These are phyloP conservation scores for Lasioglossum zephyrum DNA, from an alignment of 2,888 invertebrate species.

Conservation along the genomic window DNA sequence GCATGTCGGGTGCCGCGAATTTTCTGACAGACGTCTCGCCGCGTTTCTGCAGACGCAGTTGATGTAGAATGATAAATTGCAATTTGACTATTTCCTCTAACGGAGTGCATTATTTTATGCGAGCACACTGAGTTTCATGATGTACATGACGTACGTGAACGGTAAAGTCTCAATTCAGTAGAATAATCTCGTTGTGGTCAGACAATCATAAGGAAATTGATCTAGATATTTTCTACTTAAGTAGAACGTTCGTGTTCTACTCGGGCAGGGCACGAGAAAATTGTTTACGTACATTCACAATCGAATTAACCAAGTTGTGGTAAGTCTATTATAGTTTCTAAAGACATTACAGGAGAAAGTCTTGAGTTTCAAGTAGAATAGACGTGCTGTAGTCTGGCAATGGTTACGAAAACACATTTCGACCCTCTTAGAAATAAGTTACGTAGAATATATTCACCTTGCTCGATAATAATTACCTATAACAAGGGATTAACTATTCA, in stretches of 20 bases:
- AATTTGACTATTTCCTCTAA: not conserved
- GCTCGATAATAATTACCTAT: not conserved
- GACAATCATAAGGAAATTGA: not conserved
- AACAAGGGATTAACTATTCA: not conserved
- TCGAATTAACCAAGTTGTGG: not conserved
- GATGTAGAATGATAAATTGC: not conserved
- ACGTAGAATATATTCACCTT: not conserved
- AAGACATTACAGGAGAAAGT: not conserved
- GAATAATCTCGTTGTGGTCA: not conserved
- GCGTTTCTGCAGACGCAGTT: not conserved
- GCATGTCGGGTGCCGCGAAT: not conserved
- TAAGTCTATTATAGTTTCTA: not conserved
- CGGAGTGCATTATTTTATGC: not conserved
- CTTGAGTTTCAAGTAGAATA: not conserved
- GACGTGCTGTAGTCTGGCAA: not conserved
- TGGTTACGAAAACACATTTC: not conserved
- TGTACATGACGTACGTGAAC: not conserved
- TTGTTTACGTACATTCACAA: not conserved
- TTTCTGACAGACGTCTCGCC: not conserved
- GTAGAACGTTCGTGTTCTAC: not conserved
- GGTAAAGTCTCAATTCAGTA: not conserved
- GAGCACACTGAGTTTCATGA: not conserved
- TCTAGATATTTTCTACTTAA: not conserved
- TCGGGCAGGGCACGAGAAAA: not conserved
- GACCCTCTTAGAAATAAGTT: not conserved